These are phyloP conservation scores for Kryptolebias ocellatus DNA, from an alignment of 2,797 vertebrate genomes.

Conservation along the genomic window DNA sequence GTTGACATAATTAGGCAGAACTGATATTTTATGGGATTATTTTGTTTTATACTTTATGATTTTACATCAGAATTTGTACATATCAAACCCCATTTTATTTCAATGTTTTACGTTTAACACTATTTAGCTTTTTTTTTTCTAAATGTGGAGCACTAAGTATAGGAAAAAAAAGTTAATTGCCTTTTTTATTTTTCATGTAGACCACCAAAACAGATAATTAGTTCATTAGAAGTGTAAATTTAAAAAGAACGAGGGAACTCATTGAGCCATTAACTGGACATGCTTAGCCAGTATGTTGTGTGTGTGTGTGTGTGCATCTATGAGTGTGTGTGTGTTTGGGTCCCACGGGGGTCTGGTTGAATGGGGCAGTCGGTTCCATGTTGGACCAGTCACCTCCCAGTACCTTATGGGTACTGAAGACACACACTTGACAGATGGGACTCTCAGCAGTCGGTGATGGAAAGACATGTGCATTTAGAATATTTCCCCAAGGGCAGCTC, in stretches of 20 bases:
- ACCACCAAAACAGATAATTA: neutral
- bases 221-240: neutral
- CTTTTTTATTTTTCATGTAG: neutral
- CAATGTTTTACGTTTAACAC: too few species aligned
- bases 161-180: too few species aligned
- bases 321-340: conserved; percentile 1
- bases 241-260: neutral
- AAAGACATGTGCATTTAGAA: conserved; percentile 41
- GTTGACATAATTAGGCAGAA: too few species aligned
- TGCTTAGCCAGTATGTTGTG: neutral
- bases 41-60: too few species aligned
- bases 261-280: neutral
- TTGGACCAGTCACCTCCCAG: conserved; percentile 51
- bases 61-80: too few species aligned
- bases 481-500: conserved; percentile 42
- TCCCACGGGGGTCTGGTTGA: conserved; percentile 29
- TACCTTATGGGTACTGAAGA: conserved; percentile 39
- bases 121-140: too few species aligned
- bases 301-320: neutral
- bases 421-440: conserved; percentile 63
- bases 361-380: conserved; percentile 48
- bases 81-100: too few species aligned
- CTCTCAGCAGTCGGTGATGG: conserved; percentile 42
- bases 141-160: too few species aligned
- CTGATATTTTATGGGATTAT: too few species aligned